Conservation (phyloP, 1,140 invertebrate species). For the Drosophila elegans region DNA sequence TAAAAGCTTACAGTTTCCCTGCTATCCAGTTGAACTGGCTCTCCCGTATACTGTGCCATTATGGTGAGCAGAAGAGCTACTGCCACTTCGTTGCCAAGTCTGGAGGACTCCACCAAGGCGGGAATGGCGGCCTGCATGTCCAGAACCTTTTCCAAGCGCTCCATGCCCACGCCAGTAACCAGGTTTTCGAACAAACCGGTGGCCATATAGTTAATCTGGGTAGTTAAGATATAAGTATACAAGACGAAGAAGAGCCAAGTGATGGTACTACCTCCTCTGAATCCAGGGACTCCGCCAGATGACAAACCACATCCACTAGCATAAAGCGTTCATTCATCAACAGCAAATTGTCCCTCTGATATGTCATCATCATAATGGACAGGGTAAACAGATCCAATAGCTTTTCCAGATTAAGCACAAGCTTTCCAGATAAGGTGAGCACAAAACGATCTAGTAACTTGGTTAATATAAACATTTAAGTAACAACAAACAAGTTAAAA, state of each 20-base stretch:
- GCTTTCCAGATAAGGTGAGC: background rate
- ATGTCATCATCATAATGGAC: constrained; percentile 46
- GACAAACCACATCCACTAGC: constrained; percentile 16
- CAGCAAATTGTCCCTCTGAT: constrained; percentile 12
- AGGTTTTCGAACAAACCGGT: constrained; percentile 17
- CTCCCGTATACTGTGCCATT: constrained; percentile 10
- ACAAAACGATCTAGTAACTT: constrained; percentile 9
- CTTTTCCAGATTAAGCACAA: background rate
- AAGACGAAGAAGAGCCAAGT: fast-evolving
- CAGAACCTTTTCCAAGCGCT: constrained; percentile 32
- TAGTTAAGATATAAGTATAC: background rate
- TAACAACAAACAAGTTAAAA: background rate
- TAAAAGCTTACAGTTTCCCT: constrained; percentile 5
- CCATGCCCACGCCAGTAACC: constrained; percentile 6
- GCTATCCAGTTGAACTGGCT: background rate
- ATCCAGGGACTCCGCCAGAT: constrained; percentile 2
- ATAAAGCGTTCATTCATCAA: constrained; percentile 22
- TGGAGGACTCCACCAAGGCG: constrained; percentile 23
- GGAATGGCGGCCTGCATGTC: constrained; percentile 36
- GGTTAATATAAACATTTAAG: background rate
- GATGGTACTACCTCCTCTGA: background rate
- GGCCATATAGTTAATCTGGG: constrained; percentile 26
- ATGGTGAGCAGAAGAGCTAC: constrained; percentile 38
- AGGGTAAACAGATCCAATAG: constrained; percentile 30
- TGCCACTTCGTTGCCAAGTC: constrained; percentile 12